Evolutionary conservation across 2,797 vertebrate species (phyloP).

Genomic region (Perodicticus potto): DNA sequence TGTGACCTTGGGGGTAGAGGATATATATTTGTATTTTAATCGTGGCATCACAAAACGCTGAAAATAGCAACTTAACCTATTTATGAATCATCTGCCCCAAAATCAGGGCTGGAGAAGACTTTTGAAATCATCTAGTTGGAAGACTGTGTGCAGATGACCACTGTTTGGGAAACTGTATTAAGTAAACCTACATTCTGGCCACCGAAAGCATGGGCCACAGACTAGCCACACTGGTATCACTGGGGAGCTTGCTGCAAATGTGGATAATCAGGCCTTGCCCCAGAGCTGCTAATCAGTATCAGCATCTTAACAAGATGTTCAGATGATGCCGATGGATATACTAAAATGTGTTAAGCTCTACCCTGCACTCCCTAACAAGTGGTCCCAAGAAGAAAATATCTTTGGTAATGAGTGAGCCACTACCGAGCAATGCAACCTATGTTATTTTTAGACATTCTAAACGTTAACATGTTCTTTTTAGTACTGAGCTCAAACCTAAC

Average conservation of each 20-base stretch:
- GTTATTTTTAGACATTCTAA: constrained; percentile 37
- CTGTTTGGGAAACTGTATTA: constrained; percentile 3
- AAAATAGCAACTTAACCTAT: not conserved
- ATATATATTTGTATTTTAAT: not conserved
- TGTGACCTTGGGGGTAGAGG: not conserved
- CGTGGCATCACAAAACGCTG: not conserved
- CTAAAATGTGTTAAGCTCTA: not conserved
- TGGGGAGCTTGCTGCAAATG: not conserved
- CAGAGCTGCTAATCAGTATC: not conserved
- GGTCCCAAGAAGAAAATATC: not conserved
- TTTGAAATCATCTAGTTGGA: not conserved
- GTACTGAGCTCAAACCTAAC: not conserved
- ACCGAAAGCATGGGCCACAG: not conserved
- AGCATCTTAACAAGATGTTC: not conserved
- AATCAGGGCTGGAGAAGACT: not conserved
- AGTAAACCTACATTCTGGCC: not conserved
- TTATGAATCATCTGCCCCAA: not conserved
- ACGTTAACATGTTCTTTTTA: not conserved
- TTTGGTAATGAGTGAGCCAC: constrained; percentile 24
- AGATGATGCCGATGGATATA: not conserved
- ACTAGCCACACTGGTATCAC: not conserved
- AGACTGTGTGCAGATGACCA: not conserved
- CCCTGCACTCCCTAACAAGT: not conserved
- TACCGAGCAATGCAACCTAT: not conserved
- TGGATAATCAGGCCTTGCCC: too few relatives aligned